phyloP scores from a whole-genome alignment of 2,797 vertebrate genomes.

The Nannoperca obscura region DNA sequence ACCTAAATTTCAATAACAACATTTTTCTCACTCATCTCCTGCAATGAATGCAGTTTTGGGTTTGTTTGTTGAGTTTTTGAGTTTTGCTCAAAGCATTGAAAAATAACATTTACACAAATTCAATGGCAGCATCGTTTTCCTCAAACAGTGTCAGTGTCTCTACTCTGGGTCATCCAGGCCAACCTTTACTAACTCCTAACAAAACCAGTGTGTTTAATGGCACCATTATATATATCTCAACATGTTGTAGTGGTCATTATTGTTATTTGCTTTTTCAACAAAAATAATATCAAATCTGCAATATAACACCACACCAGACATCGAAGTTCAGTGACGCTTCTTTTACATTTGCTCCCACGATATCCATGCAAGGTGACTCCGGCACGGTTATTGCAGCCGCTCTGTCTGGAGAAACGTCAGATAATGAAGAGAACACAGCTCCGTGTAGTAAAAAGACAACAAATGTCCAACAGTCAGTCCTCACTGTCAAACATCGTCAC shows the following conservation, averaged over 20 bases:
- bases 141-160: background rate
- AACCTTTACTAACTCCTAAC: background rate
- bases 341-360: background rate
- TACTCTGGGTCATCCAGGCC: background rate
- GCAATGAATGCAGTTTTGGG: background rate
- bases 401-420: too few species aligned
- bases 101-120: background rate
- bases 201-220: background rate
- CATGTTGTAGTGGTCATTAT: background rate
- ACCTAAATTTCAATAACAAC: background rate
- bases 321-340: background rate
- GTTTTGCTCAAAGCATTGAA: too few species aligned
- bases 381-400: background rate
- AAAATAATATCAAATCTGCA: background rate
- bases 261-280: conserved; percentile 1
- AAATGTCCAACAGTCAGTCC: background rate
- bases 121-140: background rate
- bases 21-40: background rate
- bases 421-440: background rate
- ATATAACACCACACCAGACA: too few species aligned
- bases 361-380: background rate
- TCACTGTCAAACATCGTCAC: background rate
- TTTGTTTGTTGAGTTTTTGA: background rate
- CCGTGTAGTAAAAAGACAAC: background rate
- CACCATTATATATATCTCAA: background rate